A percentile compares a stretch with the other conserved stretches of the same genome.
Evolutionary conservation across 2,113 vertebrate species (phyloP).

Genomic region (Abramis brama): DNA sequence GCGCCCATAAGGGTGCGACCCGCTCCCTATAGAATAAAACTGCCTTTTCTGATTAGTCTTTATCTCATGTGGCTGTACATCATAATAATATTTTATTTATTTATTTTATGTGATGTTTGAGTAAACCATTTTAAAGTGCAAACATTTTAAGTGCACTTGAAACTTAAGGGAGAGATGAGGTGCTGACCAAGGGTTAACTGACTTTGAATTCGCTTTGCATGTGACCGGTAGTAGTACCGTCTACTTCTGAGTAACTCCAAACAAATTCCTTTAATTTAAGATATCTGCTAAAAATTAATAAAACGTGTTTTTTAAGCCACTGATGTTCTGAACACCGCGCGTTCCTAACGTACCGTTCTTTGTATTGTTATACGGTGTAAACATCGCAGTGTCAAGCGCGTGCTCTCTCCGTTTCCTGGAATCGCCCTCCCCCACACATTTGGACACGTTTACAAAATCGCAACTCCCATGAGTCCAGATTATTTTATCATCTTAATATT

Average conservation of each 20-base stretch:
- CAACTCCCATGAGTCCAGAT: not conserved
- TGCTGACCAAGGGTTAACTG: not conserved
- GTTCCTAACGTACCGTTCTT: not conserved
- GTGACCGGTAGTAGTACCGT: slow-evolving; percentile 33
- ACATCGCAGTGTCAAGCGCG: slow-evolving; percentile 32
- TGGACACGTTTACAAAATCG: slow-evolving; percentile 54
- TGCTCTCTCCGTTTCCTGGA: slow-evolving; percentile 57
- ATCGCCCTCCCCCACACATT: slow-evolving; percentile 50
- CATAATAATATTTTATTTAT: not conserved
- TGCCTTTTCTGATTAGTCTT: not conserved
- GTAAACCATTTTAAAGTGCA: not conserved
- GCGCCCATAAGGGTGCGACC: not conserved
- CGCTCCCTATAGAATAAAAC: not conserved
- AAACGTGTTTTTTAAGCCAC: not conserved
- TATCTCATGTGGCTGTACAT: not conserved
- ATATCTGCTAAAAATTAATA: not conserved
- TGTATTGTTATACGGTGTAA: slow-evolving; percentile 10
- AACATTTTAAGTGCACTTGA: not conserved
- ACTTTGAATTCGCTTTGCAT: slow-evolving; percentile 8
- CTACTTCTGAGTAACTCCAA: not conserved
- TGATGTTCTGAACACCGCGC: not conserved
- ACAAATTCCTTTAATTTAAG: not conserved
- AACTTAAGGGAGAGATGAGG: not conserved
- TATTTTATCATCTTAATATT: not conserved
- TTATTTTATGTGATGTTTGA: not conserved